Evolutionary conservation across 2,797 vertebrate species (phyloP).

Genomic region (Champsocephalus gunnari): DNA sequence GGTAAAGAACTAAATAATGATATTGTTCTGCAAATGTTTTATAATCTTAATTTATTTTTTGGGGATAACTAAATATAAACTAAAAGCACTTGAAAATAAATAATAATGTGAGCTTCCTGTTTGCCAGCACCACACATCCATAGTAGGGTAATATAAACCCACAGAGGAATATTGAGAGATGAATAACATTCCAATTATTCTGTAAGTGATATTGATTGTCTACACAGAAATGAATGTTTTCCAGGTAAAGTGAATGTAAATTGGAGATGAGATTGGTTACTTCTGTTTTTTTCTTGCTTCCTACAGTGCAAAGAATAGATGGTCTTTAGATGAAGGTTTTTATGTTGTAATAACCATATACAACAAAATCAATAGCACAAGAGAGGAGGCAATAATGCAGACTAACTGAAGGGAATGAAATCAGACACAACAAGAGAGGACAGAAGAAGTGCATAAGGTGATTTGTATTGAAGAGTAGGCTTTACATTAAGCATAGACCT

Average conservation of each 20-base stretch:
- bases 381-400: constrained; percentile 94
- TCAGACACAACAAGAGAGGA: constrained; percentile 86
- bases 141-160: constrained; percentile 81
- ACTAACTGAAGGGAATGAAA: constrained; percentile 96
- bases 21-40: constrained; percentile 4
- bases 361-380: constrained; percentile 96
- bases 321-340: constrained; percentile 78
- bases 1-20: neutral
- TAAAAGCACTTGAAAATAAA: constrained; percentile 19
- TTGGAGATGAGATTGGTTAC: constrained; percentile 95
- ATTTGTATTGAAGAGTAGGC: constrained; percentile 94
- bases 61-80: constrained; percentile 6
- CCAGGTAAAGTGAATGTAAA: constrained; percentile 94
- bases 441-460: constrained; percentile 87
- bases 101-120: constrained; percentile 58
- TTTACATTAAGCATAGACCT: constrained; percentile 91
- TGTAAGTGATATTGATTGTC: constrained; percentile 87
- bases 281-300: constrained; percentile 71
- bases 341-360: constrained; percentile 95
- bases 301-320: constrained; percentile 85
- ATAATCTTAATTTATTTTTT: constrained; percentile 11
- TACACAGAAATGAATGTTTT: constrained; percentile 93
- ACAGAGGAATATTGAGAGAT: constrained; percentile 62
- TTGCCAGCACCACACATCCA: constrained; percentile 86
- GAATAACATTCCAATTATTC: constrained; percentile 72